A percentile compares a stretch with the other conserved stretches of the same genome.
phyloP scores from a whole-genome alignment of 2,888 invertebrate species.

The Dicycla oo region DNA sequence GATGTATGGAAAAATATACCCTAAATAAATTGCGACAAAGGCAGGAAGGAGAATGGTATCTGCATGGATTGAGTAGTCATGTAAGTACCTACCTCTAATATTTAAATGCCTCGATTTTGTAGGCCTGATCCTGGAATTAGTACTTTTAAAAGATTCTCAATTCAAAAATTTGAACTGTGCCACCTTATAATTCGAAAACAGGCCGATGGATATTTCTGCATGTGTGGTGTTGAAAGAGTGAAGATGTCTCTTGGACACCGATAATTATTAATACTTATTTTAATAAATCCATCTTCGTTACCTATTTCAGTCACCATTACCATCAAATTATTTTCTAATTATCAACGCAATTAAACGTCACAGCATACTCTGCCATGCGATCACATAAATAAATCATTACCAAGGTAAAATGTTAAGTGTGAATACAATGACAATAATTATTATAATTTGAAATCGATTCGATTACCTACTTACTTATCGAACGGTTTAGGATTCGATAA shows the following conservation, averaged over 20 bases:
- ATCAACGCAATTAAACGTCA: slow-evolving; percentile 15
- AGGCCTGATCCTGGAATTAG: neutral
- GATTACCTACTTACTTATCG: neutral
- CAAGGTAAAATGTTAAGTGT: slow-evolving; percentile 19
- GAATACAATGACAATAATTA: slow-evolving; percentile 35
- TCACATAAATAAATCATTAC: slow-evolving; percentile 32
- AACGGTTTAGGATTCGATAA: neutral
- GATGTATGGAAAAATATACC: no score
- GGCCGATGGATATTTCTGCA: neutral
- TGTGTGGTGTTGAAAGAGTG: neutral
- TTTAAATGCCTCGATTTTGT: no score
- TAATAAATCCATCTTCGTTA: slow-evolving; percentile 2
- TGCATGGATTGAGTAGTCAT: neutral
- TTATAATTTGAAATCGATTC: slow-evolving; percentile 25
- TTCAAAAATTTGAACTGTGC: neutral
- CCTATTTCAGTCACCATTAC: slow-evolving; percentile 30
- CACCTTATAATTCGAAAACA: neutral
- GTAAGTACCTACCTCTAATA: no score
- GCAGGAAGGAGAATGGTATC: neutral
- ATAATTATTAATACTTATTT: neutral
- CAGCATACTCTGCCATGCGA: slow-evolving; percentile 11
- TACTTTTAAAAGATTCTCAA: neutral
- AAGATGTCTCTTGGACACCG: neutral
- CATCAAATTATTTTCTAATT: slow-evolving; percentile 26
- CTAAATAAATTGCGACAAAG: neutral